Evolutionary conservation across 2,113 vertebrate species (phyloP), one percentile per base, ranked within the genome.

Genomic region (Cepphus grylle): DNA sequence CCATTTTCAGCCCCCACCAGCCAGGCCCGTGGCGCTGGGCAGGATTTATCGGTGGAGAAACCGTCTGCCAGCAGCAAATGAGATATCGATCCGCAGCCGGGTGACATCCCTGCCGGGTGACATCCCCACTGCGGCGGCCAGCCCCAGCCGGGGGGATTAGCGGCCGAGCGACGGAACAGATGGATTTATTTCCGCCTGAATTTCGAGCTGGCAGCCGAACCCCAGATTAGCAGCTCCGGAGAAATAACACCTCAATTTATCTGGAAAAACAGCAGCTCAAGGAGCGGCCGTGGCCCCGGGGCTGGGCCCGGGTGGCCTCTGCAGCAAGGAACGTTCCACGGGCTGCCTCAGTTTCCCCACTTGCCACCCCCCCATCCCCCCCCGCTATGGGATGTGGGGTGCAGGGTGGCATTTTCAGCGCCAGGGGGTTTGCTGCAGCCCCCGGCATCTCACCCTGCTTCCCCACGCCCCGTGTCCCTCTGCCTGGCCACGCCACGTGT

Each of bases 1-100:
- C 4, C 3, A 0, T 47, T 43, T 29, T 19, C 0, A 9, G 47
- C 36, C 58, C 4, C 36, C 9, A 4, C 30, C 47, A 21, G 30
- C 17, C 59, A 22, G 36, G 61, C 22, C 47, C 13, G 3, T 3
- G 59, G 36, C 1, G 4, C 5, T 11, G 49, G 15, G 18, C 36
- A 20, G 72, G 66, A 74, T 93, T 86, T 83, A 42, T 53, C 21
- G 20, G 5, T 15, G 72, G 25, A 42, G 72, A 26, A 79, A 30
- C 61, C 71, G 53, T 36, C 32, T 9, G 59, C 5, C 29, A 84
- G 67, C 61, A 74, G 80, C 50, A 84, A 65, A 92, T 47, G 62
- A 65, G 80, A 43, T 88, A 81, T 85, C 0, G 85, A 88, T 71
- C 4, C 1, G 29, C 29, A 12, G 53, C 53, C 6, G 11, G 43